A percentile compares a stretch with the other conserved stretches of the same genome.
These are phyloP conservation scores for Scaptomyza montana DNA, from an alignment of 1,140 invertebrate genomes.

Conservation along the genomic window DNA sequence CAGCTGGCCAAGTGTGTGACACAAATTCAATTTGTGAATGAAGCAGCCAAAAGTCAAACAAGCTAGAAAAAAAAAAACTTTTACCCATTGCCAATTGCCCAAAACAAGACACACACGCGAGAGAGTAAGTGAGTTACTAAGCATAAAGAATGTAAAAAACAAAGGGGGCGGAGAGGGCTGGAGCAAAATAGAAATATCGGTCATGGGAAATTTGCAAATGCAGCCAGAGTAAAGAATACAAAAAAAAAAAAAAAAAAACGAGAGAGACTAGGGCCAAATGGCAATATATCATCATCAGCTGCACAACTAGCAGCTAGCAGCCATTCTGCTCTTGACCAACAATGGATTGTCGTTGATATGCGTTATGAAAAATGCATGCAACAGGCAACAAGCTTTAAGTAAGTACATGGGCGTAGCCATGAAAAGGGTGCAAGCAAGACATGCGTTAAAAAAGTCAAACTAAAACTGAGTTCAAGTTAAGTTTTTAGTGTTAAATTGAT, in stretches of 20 bases:
- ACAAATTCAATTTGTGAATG: constrained; percentile 80
- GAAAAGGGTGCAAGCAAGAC: neutral
- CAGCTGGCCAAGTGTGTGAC: constrained; percentile 47
- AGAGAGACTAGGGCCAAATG: constrained; percentile 35
- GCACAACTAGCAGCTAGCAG: neutral
- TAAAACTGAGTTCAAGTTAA: too few species aligned
- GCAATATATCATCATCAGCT: constrained; percentile 71
- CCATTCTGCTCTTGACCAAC: constrained; percentile 52
- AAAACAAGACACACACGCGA: constrained; percentile 43
- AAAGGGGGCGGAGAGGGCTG: neutral
- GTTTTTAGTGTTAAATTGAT: too few species aligned
- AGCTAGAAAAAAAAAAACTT: constrained; percentile 39
- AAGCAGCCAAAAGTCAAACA: constrained; percentile 61
- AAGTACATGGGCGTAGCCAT: neutral
- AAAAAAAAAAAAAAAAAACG: too few species aligned
- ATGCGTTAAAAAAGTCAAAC: too few species aligned
- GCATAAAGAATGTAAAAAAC: too few species aligned
- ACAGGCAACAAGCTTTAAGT: neutral
- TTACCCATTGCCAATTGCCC: constrained; percentile 54
- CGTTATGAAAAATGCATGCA: constrained; percentile 67
- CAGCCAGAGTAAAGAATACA: neutral
- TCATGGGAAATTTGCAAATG: constrained; percentile 71
- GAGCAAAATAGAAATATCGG: constrained; percentile 51
- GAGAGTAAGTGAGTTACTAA: neutral
- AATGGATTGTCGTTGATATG: constrained; percentile 58